Evolutionary conservation across 2,113 vertebrate species (phyloP), one percentile per base, ranked within the genome.

Genomic region (Sylvietta virens): DNA sequence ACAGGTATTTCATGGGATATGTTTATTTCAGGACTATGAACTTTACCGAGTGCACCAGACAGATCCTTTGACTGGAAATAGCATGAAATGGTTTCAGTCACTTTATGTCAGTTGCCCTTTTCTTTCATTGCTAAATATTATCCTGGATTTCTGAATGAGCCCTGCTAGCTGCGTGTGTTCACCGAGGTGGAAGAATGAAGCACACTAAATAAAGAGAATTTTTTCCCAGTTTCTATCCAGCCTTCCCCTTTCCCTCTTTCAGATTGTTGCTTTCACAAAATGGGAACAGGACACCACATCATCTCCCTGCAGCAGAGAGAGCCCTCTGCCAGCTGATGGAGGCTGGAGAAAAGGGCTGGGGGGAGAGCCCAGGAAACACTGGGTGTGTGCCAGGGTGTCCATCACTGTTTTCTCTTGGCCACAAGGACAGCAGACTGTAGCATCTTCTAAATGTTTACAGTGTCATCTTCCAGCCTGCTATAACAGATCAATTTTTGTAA

Each of bases 131-230:
- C 91, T 73, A 50, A 85, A 81, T 56, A 67, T 95, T 82, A 35
- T 70, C 76, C 79, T 73, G 84, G 62, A 61, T 90, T 95, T 90
- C 51, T 74, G 86, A 96, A 72, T 88, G 93, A 94, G 69, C 90
- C 76, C 53, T 45, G 18, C 50, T 91, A 2, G 27, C 76, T 81
- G 72, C 4, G 0, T 86, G 76, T 78, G 64, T 73, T 84, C 90
- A 53, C 24, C 40, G 69, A 93, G 40, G 71, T 77, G 60, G 90
- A 95, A 95, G 42, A 93, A 87, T 84, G 51, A 93, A 91, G 47
- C 3, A 10, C 16, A 10, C 60, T 84, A 78, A 82, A 82, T 72
- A 45, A 82, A 53, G 54, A 88, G 4, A 56, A 18, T 9, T 73
- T 72, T 65, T 69, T 28, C n/a, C 18, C 42, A 26, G 15, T 37